Evolutionary conservation across 2,888 invertebrate species (phyloP), one percentile per base, ranked within the genome.

Genomic region (Margaritifera margaritifera): DNA sequence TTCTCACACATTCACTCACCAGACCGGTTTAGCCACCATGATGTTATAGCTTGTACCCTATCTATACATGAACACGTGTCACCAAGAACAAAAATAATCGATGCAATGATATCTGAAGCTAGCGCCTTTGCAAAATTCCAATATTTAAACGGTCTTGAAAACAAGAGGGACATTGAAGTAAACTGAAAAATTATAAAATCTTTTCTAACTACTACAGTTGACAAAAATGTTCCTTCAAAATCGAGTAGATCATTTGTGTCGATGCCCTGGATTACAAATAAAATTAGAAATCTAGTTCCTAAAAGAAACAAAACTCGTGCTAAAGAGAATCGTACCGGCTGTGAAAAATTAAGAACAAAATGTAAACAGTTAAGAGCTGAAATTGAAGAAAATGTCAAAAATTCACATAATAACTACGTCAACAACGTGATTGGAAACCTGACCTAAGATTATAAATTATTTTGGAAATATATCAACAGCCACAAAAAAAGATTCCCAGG

Each of bases 161-260:
- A 63, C 31, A 54, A 25, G 42, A 63, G 54, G 27, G 42, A 11
- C 6, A 19, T 31, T 22, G 55, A 63, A 27, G 63, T 55, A 55
- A 55, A 63, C 31, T 55, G 63, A 56, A 63, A 63, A 54, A 25
- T 63, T 15, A 55, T 63, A 5, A 63, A 27, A n/a, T 2, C n/a
- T 19, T 63, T 55, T 19, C 25, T 55, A 20, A 6, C 20, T 20
- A 8, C 31, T 42, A 27, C 5, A 18, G 15, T 24, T 18, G 22
- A 63, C 8, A 54, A 55, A 27, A 63, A 54, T 18, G 22, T 63
- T 31, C 55, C 54, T 31, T 31, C 54, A 55, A 63, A 63, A 55
- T 42, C n/a, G 22, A 15, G 15, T 5, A 27, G 15, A 19, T 2
- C n/a, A n/a, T 55, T 22, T 11, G 20, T 55, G 22, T 27, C 27